Percentiles rank a stretch among this genome's conserved stretches.
These are phyloP conservation scores for Paramormyrops kingsleyae DNA, from an alignment of 2,113 vertebrate genomes.

Conservation along the genomic window DNA sequence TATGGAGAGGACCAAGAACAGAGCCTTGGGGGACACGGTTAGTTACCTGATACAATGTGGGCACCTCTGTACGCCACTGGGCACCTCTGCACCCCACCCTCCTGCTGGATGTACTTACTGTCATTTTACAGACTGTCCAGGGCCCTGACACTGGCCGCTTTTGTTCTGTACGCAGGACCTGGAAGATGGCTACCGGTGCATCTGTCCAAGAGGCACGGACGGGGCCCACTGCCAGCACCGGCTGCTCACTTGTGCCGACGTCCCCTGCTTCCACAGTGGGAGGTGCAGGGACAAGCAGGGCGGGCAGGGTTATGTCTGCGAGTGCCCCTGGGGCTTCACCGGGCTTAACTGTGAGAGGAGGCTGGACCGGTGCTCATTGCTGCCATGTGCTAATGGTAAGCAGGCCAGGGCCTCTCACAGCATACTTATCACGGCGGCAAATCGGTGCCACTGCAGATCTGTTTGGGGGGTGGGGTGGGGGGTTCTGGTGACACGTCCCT, in stretches of 20 bases:
- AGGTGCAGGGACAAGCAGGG: constrained; percentile 77
- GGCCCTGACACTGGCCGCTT: not conserved
- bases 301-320: constrained; percentile 79
- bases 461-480: not conserved
- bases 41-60: not conserved
- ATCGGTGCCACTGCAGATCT: not conserved
- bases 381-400: constrained; percentile 87
- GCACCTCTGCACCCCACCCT: not conserved
- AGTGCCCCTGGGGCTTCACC: constrained; percentile 82
- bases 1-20: not conserved
- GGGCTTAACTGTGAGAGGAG: constrained; percentile 97
- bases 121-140: not conserved
- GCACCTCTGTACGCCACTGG: not conserved
- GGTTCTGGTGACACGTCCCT: not conserved
- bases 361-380: constrained; percentile 88
- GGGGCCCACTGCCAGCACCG: constrained; percentile 84
- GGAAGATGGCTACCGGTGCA: constrained; percentile 73
- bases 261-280: constrained; percentile 87
- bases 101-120: not conserved
- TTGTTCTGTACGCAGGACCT: constrained; percentile 66
- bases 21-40: not conserved
- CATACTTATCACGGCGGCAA: not conserved
- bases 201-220: constrained; percentile 78
- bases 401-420: not conserved
- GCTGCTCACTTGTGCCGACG: constrained; percentile 78